A percentile compares a stretch with the other conserved stretches of the same genome.
These are phyloP conservation scores for Hesperia comma DNA, from an alignment of 2,888 invertebrate genomes.

Conservation along the genomic window DNA sequence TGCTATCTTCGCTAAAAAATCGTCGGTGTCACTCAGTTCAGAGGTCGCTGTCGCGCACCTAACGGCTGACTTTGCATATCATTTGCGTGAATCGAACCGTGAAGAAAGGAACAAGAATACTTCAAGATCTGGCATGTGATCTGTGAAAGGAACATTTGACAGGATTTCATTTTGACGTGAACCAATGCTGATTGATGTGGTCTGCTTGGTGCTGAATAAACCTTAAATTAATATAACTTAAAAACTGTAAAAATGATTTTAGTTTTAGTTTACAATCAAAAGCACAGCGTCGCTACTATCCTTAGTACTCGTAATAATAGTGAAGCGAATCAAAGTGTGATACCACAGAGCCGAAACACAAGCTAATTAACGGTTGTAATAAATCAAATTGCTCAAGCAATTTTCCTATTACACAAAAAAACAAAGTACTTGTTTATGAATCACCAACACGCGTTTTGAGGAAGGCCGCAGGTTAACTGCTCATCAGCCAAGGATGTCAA, in stretches of 20 bases:
- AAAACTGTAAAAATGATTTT: too few relatives aligned
- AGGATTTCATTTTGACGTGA: conserved; percentile 47
- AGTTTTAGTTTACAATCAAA: too few relatives aligned
- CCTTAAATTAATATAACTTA: background rate
- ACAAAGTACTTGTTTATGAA: conserved; percentile 63
- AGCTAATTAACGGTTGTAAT: background rate
- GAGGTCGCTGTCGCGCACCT: conserved; percentile 53
- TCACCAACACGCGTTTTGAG: conserved; percentile 65
- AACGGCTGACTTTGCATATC: conserved; percentile 67
- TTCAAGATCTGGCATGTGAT: conserved; percentile 56
- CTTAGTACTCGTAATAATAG: too few relatives aligned
- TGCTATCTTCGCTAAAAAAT: conserved; percentile 47
- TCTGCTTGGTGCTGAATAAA: background rate
- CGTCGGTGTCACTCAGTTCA: conserved; percentile 43
- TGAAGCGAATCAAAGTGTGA: too few relatives aligned
- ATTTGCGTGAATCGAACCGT: conserved; percentile 69
- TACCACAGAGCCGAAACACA: background rate
- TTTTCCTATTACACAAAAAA: conserved; percentile 57
- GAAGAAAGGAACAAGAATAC: conserved; percentile 65
- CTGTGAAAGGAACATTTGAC: conserved; percentile 66
- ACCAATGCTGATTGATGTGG: background rate
- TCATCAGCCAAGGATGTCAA: conserved; percentile 58
- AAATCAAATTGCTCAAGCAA: conserved; percentile 35
- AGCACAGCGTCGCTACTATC: too few relatives aligned
- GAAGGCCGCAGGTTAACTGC: conserved; percentile 69